Conservation (phyloP, 2,797 vertebrate species). For the Melanotaenia trifasciata region DNA sequence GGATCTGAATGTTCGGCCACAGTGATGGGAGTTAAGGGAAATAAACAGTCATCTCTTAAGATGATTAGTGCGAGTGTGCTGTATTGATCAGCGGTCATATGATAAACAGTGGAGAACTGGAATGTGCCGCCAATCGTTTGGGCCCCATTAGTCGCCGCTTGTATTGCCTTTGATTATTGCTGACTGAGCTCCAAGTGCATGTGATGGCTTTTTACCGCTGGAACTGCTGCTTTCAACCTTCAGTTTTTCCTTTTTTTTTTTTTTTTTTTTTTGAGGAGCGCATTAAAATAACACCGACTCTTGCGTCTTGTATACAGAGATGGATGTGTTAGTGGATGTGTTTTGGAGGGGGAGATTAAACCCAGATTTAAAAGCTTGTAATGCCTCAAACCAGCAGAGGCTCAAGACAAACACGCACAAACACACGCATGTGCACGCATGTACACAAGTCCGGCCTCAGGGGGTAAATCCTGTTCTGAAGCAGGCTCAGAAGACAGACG, state of each 20-base stretch:
- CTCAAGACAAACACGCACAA: neutral
- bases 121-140: constrained; percentile 70
- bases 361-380: constrained; percentile 39
- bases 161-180: constrained; percentile 75
- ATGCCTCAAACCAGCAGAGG: constrained; percentile 33
- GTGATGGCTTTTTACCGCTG: constrained; percentile 73
- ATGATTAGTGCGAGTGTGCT: constrained; percentile 72
- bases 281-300: constrained; percentile 48
- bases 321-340: constrained; percentile 25
- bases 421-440: constrained; percentile 28
- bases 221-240: constrained; percentile 63
- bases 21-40: constrained; percentile 67
- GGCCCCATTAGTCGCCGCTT: constrained; percentile 72
- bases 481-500: constrained; percentile 41
- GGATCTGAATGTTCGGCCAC: constrained; percentile 29
- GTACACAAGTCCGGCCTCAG: constrained; percentile 28
- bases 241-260: neutral
- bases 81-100: constrained; percentile 77
- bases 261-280: constrained; percentile 13
- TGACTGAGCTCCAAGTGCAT: constrained; percentile 64
- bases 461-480: constrained; percentile 32
- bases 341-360: constrained; percentile 50
- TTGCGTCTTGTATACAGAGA: constrained; percentile 25
- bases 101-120: constrained; percentile 72
- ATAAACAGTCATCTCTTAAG: constrained; percentile 72